Evolutionary conservation across 2,888 invertebrate species (phyloP).

Genomic region (Spicauda simplicius): DNA sequence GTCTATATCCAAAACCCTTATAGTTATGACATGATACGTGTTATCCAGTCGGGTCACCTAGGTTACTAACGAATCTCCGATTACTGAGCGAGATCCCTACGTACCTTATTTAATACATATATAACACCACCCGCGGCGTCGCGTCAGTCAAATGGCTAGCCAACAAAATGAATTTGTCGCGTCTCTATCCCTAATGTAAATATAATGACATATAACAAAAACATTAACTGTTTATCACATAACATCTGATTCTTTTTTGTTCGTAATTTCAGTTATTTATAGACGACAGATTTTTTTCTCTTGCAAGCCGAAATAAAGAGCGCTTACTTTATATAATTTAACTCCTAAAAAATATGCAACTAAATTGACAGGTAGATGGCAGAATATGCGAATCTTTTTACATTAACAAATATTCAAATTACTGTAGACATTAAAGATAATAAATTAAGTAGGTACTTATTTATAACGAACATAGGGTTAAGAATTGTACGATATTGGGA

Average conservation of each 20-base stretch:
- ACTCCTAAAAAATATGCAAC: not conserved
- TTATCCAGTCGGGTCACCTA: no score
- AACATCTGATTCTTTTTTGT: not conserved
- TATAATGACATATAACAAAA: slow-evolving; percentile 14
- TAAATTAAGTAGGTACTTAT: no score
- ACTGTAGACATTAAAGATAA: not conserved
- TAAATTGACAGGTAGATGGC: not conserved
- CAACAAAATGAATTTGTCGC: slow-evolving; percentile 11
- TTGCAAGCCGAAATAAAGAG: not conserved
- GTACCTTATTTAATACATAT: not conserved
- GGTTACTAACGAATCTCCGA: not conserved
- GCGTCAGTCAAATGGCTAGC: not conserved
- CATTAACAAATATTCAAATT: not conserved
- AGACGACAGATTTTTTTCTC: no score
- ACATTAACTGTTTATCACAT: slow-evolving; percentile 2
- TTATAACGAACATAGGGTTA: no score
- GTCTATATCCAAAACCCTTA: not conserved
- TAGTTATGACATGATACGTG: no score
- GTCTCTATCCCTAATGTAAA: slow-evolving; percentile 4
- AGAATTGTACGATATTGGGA: no score
- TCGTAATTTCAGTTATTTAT: no score
- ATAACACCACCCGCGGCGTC: slow-evolving; percentile 4
- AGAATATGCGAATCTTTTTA: not conserved
- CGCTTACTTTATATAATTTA: not conserved
- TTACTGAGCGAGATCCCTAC: not conserved